Evolutionary conservation across 2,113 vertebrate species (phyloP).

Genomic region (Enhydra lutris): DNA sequence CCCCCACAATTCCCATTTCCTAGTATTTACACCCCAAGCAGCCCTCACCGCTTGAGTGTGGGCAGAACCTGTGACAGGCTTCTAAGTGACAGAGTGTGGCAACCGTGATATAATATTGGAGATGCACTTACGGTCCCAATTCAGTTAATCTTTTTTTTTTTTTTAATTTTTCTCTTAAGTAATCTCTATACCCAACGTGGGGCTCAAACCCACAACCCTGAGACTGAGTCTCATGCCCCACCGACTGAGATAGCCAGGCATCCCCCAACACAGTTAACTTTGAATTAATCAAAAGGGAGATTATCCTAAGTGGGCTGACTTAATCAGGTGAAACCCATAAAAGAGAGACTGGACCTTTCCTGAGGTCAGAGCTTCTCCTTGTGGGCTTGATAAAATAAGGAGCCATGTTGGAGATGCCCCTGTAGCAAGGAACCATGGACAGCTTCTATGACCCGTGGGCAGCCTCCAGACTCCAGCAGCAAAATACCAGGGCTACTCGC

Average conservation of each 20-base stretch:
- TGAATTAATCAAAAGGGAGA: neutral
- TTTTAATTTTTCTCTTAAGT: neutral
- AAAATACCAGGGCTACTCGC: neutral
- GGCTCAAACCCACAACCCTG: neutral
- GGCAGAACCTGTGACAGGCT: neutral
- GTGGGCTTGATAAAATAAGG: neutral
- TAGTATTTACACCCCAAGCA: accelerated
- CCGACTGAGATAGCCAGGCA: neutral
- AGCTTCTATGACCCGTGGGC: neutral
- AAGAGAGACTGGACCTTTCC: neutral
- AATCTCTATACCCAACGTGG: neutral
- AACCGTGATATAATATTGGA: neutral
- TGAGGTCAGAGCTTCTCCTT: neutral
- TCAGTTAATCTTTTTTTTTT: neutral
- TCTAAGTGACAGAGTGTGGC: neutral
- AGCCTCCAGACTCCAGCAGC: neutral
- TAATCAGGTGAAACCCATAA: neutral
- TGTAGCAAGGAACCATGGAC: neutral
- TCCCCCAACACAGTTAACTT: neutral
- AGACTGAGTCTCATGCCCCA: neutral
- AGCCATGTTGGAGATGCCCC: neutral
- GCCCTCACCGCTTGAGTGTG: neutral
- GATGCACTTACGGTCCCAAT: neutral
- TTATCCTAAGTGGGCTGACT: neutral
- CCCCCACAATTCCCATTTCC: neutral